phyloP scores from a whole-genome alignment of 2,888 invertebrate genomes.

The Anagyrus pseudococci region DNA sequence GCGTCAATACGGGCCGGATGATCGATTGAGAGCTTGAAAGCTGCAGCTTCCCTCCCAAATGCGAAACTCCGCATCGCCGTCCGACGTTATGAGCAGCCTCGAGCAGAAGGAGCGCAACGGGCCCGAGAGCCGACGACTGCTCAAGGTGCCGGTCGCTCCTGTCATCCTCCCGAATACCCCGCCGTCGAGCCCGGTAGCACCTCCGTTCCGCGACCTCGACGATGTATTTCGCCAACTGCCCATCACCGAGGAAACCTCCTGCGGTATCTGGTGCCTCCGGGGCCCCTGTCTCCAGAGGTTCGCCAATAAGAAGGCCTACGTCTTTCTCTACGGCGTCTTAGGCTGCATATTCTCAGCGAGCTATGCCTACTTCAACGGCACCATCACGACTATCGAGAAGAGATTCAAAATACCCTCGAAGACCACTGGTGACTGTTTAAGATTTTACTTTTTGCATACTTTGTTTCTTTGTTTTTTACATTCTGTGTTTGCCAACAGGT shows the following conservation, averaged over 20 bases:
- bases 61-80: too few relatives aligned
- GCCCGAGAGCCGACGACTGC: conserved; percentile 52
- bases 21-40: too few relatives aligned
- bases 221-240: conserved; percentile 52
- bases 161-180: conserved; percentile 41
- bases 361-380: conserved; percentile 77
- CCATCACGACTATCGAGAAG: conserved; percentile 76
- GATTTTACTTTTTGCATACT: too few relatives aligned
- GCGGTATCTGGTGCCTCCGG: conserved; percentile 70
- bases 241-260: conserved; percentile 69
- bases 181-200: conserved; percentile 41
- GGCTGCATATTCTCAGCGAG: conserved; percentile 75
- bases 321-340: conserved; percentile 71
- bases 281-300: conserved; percentile 68
- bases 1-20: too few relatives aligned
- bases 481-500: conserved; percentile 59
- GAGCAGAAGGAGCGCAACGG: conserved; percentile 57
- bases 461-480: too few relatives aligned
- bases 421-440: conserved; percentile 69
- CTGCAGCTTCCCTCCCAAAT: too few relatives aligned
- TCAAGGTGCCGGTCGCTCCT: conserved; percentile 44
- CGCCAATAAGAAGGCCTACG: conserved; percentile 68
- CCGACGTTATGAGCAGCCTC: too few relatives aligned
- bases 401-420: conserved; percentile 76
- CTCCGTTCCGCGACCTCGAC: conserved; percentile 56